Base-by-base conservation (phyloP, 1,140 invertebrate genomes). In the Lordiphosa stackelbergi region DNA sequence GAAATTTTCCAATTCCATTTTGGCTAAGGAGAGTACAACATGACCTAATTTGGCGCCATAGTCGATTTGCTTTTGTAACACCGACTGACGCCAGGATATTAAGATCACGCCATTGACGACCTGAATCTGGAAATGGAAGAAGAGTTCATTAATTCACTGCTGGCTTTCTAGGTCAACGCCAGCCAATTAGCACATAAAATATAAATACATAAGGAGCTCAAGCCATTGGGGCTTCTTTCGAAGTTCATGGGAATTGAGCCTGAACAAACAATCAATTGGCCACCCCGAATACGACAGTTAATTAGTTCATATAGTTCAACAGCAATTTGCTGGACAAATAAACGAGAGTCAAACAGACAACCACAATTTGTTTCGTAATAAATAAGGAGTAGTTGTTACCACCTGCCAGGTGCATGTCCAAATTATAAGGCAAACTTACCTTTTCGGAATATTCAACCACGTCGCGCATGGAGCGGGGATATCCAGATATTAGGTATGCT, bases 401-500 rank as follows among this genome's bases (percentile, higher is more conserved):
- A 28, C 36, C 34, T 37, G 19, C 24, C 13, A 47, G 41, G 35
- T 49, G n/a, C 7, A 34, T 8, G 37, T 31, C 37, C 24, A 22
- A 13, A n/a, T 11, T 37, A 16, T 40, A 36, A 22, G 6, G 31
- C 35, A 28, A 36, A 49, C 49, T 66, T 89, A 96, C 95, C 91
- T 96, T 96, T 85, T 96, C 94, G 0, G 94, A 94, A 86, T 96
- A 96, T 87, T 96, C 95, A 0, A 96, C 95, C 2, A 96, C 94
- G 84, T 97, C 95, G 42, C 94, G 89, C 95, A 96, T 96, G 66
- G 94, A 95, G 48, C 97, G 91, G 10, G 97, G 98, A 90, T 98
- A 99, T 38, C 97, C 97, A 57, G 97, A 97, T 16, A 99, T 94
- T 11, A 99, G 91, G 89, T 96, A 98, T 4, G 96, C 96, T 88